Percentiles rank a stretch among this genome's conserved stretches.
Evolutionary conservation across 2,797 vertebrate species (phyloP).

Genomic region (Lacerta viridis): DNA sequence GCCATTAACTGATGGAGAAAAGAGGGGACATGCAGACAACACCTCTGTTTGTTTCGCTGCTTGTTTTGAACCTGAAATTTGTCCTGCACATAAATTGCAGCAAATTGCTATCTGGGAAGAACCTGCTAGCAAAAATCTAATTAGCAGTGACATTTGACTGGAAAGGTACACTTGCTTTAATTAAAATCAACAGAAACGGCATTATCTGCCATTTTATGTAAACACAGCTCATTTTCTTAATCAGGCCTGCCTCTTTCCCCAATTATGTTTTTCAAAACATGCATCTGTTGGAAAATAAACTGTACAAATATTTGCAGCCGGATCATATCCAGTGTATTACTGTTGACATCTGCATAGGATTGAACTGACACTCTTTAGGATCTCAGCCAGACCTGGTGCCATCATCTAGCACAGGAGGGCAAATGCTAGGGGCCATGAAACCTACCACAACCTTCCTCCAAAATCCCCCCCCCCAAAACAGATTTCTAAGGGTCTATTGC

Average conservation of each 20-base stretch:
- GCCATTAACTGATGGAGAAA: neutral
- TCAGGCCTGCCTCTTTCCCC: slow-evolving; percentile 15
- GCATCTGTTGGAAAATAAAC: neutral
- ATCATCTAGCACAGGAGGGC: neutral
- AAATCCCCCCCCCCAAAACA: no score
- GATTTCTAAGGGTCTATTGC: no score
- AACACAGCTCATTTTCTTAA: slow-evolving; percentile 20
- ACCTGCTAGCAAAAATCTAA: neutral
- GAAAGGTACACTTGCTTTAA: slow-evolving; percentile 23
- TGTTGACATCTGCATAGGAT: neutral
- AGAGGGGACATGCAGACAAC: neutral
- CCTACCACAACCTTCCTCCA: no score
- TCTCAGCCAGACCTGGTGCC: neutral
- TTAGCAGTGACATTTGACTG: slow-evolving; percentile 36
- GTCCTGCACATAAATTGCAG: neutral
- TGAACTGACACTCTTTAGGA: neutral
- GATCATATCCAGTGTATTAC: neutral
- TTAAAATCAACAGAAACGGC: slow-evolving; percentile 24
- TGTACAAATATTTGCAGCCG: neutral
- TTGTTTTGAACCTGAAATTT: neutral
- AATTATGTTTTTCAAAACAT: slow-evolving; percentile 24
- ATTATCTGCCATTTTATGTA: slow-evolving; percentile 14
- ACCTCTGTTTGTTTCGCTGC: neutral
- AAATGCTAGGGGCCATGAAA: neutral
- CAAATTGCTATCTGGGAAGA: neutral